Evolutionary conservation across 2,113 vertebrate genomes (phyloP).

Genomic region (Alexandromys fortis): DNA sequence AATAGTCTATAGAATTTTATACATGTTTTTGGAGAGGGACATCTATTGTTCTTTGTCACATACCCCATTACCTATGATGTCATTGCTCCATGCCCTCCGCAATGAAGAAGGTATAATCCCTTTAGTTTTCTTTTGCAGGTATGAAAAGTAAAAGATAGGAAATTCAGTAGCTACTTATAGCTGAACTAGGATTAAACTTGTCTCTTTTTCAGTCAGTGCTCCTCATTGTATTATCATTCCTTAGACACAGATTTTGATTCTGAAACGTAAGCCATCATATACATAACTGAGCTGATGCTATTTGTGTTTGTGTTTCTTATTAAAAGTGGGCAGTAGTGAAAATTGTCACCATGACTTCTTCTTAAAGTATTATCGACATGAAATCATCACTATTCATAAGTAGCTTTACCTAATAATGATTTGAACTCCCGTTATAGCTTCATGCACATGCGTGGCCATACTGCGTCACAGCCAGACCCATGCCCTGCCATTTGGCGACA

Average conservation of each 20-base stretch:
- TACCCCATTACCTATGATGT: not conserved
- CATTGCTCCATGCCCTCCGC: rapidly evolving
- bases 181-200: slow-evolving; percentile 54
- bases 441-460: not conserved
- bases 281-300: slow-evolving; percentile 35
- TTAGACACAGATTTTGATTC: slow-evolving; percentile 47
- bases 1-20: slow-evolving; percentile 24
- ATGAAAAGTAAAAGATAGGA: slow-evolving; percentile 24
- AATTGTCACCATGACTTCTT: not conserved
- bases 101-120: not conserved
- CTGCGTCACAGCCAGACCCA: not conserved
- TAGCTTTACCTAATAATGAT: slow-evolving; percentile 27
- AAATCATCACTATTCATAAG: slow-evolving; percentile 19
- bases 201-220: slow-evolving; percentile 34
- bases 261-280: slow-evolving; percentile 6
- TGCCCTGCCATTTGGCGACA: slow-evolving; percentile 22
- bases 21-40: not conserved
- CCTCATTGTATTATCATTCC: not conserved
- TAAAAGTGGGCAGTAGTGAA: slow-evolving; percentile 41
- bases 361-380: not conserved
- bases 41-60: not conserved
- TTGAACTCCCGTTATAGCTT: not conserved
- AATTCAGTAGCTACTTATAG: slow-evolving; percentile 24
- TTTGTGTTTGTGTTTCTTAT: slow-evolving; percentile 58
- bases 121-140: slow-evolving; percentile 9